Base-by-base conservation (phyloP, 2,888 invertebrate species). In the Dryobotodes eremita region DNA sequence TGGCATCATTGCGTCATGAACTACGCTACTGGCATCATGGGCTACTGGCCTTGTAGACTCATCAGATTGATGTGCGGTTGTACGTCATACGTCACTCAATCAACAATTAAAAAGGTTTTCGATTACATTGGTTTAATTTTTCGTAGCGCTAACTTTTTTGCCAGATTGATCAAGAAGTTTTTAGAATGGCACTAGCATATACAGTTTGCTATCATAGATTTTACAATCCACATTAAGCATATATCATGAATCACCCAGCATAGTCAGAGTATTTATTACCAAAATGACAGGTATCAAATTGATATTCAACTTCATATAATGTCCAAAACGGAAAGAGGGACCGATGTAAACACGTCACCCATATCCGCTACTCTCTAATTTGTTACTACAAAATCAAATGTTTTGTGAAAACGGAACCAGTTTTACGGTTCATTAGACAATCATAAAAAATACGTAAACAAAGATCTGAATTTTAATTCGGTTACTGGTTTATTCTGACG, bases 361-460 rank as follows among this genome's bases (percentile, higher is more conserved):
- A 80, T 88, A 89, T 90, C 91, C 90, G 81, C 66, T 76, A 82
- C 86, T 89, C 88, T 89, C 90, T 90, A 91, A 91, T 91, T 88
- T 88, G 89, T 89, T 88, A 90, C 77, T 83, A 88, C 11, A 77
- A 77, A 66, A 55, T 48, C 82, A 80, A 86, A 83, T 81, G 88
- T 88, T 92, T 93, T 90, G 91, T 92, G 88, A 84, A 89, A 93
- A 92, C 90, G 93, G 93, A 92, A 93, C 92, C 89, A 84, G 92
- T 95, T 95, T 94, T 91, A 94, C 94, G 95, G 93, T 94, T 91
- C 91, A 96, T 94, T 93, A 91, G 90, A 62, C 86, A 82, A 90
- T 90, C 84, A 94, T 92, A 94, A 93, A 91, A 91, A 89, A 88
- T 50, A 85, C 81, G 88, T 91, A 91, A 91, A 91, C 91, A 91